Base-by-base conservation (phyloP, 2,888 invertebrate species). In the Agrochola litura region DNA sequence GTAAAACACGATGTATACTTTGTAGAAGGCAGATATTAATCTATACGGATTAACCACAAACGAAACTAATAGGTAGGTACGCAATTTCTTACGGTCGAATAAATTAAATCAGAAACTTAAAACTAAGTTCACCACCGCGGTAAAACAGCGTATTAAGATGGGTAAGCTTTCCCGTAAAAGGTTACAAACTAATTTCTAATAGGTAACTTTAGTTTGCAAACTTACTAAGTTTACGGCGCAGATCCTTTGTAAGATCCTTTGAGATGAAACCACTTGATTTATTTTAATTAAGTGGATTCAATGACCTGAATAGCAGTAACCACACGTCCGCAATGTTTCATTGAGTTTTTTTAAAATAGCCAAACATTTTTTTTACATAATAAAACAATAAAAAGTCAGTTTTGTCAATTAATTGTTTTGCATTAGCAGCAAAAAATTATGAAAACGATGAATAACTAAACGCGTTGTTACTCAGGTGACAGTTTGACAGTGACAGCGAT, bases 201-300 rank as follows among this genome's bases (percentile, higher is more conserved):
- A n/a, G n/a, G n/a, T n/a, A 75, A 60, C 41, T 82, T 68, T 75
- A 68, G 63, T 68, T 79, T 68, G 19, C 37, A 81, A 79, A 79
- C 67, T 81, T 81, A 67, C 67, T 25, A 43, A 74, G 25, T 66
- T 65, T 83, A 66, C n/a, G 30, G 43, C 30, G 56, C 41, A 77
- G 68, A 60, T 80, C 63, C 58, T 77, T 69, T 79, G 61, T 61
- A 54, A 77, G 60, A 54, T 67, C 67, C 65, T 80, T 73, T 81
- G 52, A 79, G 76, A 79, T 81, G 67, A 68, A 68, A 54, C 68
- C 68, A 65, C 58, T 58, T 37, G 52, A 68, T 58, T 68, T 64
- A 79, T 58, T 81, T 56, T 68, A 63, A 73, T 80, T 56, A 41
- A 68, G 6, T 60, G 25, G 30, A 60, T 66, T 25, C 46, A 58